phyloP scores from a whole-genome alignment of 2,113 vertebrate species.

The Galbula dea region DNA sequence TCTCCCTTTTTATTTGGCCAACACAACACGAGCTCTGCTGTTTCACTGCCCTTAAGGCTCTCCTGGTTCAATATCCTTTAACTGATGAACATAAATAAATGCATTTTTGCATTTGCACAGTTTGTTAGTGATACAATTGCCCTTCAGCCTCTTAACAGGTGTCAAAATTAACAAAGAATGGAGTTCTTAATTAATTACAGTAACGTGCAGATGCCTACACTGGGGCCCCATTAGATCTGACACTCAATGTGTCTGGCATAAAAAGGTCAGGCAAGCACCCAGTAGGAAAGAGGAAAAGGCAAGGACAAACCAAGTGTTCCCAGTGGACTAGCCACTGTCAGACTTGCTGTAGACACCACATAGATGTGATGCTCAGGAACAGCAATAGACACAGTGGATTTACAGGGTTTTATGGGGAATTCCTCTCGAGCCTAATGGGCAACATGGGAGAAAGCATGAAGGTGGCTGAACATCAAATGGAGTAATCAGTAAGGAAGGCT shows the following conservation, averaged over 20 bases:
- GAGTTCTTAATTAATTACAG: constrained; percentile 47
- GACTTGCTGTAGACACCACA: background rate
- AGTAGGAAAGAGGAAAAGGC: background rate
- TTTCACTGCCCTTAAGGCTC: background rate
- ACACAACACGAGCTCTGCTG: background rate
- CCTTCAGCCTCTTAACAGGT: constrained; percentile 19
- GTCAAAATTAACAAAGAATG: constrained; percentile 41
- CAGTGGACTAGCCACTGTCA: accelerated
- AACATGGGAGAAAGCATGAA: background rate
- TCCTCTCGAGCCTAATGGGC: background rate
- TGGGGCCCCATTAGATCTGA: constrained; percentile 1
- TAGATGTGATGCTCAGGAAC: background rate
- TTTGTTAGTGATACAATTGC: background rate
- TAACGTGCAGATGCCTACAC: background rate
- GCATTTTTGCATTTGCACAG: background rate
- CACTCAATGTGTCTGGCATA: background rate
- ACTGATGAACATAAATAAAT: background rate
- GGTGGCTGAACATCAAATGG: background rate
- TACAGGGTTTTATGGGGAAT: background rate
- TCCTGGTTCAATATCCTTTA: background rate
- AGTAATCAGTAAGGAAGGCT: background rate
- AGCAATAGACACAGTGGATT: background rate
- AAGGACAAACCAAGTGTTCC: background rate
- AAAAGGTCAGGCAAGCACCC: constrained; percentile 13
- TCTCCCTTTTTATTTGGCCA: background rate